Conservation (phyloP, 2,888 invertebrate species). For the Tipula vernalis region DNA sequence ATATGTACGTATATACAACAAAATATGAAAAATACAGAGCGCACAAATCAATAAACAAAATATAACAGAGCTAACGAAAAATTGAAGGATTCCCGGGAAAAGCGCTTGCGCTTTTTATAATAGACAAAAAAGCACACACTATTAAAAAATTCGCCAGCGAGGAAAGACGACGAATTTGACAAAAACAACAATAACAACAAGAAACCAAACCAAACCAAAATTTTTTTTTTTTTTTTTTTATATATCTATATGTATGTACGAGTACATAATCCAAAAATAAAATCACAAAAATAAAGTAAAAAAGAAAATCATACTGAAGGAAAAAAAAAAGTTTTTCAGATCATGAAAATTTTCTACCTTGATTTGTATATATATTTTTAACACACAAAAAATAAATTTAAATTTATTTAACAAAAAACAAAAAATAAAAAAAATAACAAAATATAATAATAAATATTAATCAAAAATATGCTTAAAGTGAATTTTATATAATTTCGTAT, state of each 20-base stretch:
- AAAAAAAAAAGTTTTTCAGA: neutral
- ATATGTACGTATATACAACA: neutral
- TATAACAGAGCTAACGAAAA: slow-evolving; percentile 11
- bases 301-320: neutral
- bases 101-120: slow-evolving; percentile 32
- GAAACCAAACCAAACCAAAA: neutral
- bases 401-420: neutral
- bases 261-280: neutral
- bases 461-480: neutral
- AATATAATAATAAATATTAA: neutral
- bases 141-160: neutral
- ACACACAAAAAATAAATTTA: neutral
- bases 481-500: neutral
- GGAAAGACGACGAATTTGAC: neutral
- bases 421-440: neutral
- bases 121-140: neutral
- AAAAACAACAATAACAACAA: neutral
- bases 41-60: slow-evolving; percentile 16
- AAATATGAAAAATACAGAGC: slow-evolving; percentile 6
- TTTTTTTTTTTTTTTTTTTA: neutral
- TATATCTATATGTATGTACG: neutral
- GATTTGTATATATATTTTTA: neutral
- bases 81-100: slow-evolving; percentile 32
- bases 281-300: neutral
- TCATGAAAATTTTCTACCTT: slow-evolving; percentile 4